Evolutionary conservation across 2,888 invertebrate genomes (phyloP), one percentile per base, ranked within the genome.

Genomic region (Ditylenchus weischeri): DNA sequence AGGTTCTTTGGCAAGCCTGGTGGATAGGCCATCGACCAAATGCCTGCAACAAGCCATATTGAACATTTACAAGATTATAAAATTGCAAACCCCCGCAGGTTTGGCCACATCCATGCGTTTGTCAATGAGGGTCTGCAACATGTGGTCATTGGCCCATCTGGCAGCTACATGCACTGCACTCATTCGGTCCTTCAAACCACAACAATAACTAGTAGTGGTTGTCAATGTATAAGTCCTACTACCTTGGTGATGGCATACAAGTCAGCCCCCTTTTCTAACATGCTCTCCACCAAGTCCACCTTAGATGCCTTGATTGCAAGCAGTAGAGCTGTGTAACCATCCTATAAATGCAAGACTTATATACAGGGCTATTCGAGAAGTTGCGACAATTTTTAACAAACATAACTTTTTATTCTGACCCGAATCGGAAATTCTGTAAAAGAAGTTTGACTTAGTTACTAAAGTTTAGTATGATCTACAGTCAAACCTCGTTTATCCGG

Each of bases 121-220:
- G 65, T 89, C 88, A 65, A 96, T 86, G 58, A 98, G 87, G 63
- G 92, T 86, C 83, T 92, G 91, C 82, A 96, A 90, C 83, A 93
- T 91, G 84, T 96, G 94, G 84, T 95, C 95, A 78, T 92, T 88
- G 65, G 93, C 91, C 85, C 91, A 90, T 89, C 92, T 91, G 35
- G 93, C 91, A 18, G 94, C 91, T 84, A 93, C 90, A 86, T 96
- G 95, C 64, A 94, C 88, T 47, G 90, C 92, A 86, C 93, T 94
- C 87, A 91, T 90, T 84, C 93, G 93, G 85, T 96, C 96, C 95
- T 96, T 87, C 35, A 86, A 86, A 23, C 19, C 47, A 8, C 23
- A 6, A 13, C 15, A 43, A 2, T 43, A n/a, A n/a, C n/a, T n/a
- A n/a, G n/a, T 13, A 43, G 15, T 15, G 15, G 13, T 43, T 43